Evolutionary conservation across 2,113 vertebrate species (phyloP).

Genomic region (Myocastor coypus): DNA sequence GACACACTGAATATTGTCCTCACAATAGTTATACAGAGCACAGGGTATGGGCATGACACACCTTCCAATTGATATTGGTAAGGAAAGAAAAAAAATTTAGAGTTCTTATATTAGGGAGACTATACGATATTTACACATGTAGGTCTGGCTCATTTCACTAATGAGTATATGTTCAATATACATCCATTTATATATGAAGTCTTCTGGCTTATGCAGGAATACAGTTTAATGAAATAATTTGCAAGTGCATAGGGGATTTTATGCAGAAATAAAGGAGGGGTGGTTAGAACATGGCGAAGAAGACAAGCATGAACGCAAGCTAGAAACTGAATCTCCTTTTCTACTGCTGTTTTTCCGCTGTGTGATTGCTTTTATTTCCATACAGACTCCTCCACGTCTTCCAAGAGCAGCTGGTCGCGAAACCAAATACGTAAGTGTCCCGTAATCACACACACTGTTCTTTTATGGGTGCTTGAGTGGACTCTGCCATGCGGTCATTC

Average conservation of each 20-base stretch:
- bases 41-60: no score
- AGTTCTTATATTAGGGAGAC: no score
- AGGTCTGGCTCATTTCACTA: no score
- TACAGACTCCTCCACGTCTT: constrained; percentile 83
- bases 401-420: constrained; percentile 92
- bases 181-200: no score
- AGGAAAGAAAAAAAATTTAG: no score
- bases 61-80: no score
- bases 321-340: not conserved
- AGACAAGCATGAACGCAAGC: not conserved
- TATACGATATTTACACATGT: no score
- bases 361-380: constrained; percentile 70
- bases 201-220: no score
- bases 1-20: no score
- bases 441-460: not conserved
- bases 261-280: not conserved
- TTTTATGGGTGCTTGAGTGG: not conserved
- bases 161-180: no score
- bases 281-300: not conserved
- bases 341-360: constrained; percentile 67
- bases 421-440: constrained; percentile 96
- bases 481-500: no score
- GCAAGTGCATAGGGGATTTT: not conserved
- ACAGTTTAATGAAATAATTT: constrained; percentile 39
- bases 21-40: no score